Base-by-base conservation (phyloP, 2,888 invertebrate species). In the Clanis bilineata region DNA sequence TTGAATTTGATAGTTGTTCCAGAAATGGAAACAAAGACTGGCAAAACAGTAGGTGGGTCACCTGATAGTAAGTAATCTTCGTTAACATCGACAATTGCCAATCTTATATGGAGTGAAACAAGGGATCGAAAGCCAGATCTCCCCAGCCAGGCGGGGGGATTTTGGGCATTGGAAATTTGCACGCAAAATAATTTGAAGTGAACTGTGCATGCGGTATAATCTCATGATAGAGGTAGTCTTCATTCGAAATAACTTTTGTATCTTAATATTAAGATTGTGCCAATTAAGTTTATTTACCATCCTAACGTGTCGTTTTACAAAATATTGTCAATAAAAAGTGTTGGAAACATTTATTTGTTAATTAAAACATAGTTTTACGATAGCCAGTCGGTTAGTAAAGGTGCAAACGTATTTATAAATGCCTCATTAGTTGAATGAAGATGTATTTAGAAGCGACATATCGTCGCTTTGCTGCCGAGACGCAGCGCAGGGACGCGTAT, bases 341-440 rank as follows among this genome's bases (percentile, higher is more conserved):
- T 28, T 32, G 18, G 36, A 51, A 51, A 10, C 32, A 51, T 51
- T 51, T 32, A 51, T 51, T 10, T 15, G 5, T 7, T 7, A 9
- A 10, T 51, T 32, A 32, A 51, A 28, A 15, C 3, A 10, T 32
- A 15, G 18, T 32, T 51, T 32, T 51, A 51, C 51, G 51, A 51
- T 32, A 32, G 18, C 2, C 28, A 22, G 41, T 25, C 45, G 45
- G 47, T 51, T 32, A 28, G 32, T 32, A 18, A 51, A 51, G 51
- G 51, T 51, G 51, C 28, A 51, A 51, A 18, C 18, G 32, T 32
- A n/a, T 45, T 45, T 45, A 32, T 51, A 51, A 51, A 6, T 51
- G 32, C 10, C 18, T 51, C 51, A 51, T 51, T 51, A 51, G 51
- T 28, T 51, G 51, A 51, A 51, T 32, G 18, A 28, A 10, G 51